Conservation (phyloP, 2,113 vertebrate genomes). For the Menidia beryllina region DNA sequence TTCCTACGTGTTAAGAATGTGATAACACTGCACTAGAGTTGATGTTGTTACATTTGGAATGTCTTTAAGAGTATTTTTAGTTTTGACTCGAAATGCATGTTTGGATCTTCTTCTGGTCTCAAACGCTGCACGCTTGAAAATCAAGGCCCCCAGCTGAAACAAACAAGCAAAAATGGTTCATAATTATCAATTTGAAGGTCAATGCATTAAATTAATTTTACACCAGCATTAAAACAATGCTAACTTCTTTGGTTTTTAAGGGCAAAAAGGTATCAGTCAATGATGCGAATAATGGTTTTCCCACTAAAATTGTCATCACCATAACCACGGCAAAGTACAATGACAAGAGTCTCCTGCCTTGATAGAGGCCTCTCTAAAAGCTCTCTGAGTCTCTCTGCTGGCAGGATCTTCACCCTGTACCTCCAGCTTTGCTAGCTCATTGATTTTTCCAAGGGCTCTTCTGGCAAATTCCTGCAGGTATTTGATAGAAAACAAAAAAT, state of each 20-base stretch:
- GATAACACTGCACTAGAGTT: background rate
- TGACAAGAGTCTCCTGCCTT: conserved; percentile 79
- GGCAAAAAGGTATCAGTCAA: too few relatives aligned
- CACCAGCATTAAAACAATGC: background rate
- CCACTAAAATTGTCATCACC: background rate
- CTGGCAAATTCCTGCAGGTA: conserved; percentile 89
- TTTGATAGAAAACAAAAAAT: conserved; percentile 8
- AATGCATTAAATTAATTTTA: background rate
- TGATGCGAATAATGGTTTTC: background rate
- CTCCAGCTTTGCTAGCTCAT: conserved; percentile 86
- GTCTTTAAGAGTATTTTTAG: conserved; percentile 82
- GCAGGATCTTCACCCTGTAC: conserved; percentile 69
- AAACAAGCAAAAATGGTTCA: background rate
- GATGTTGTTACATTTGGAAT: conserved; percentile 77
- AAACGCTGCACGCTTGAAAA: conserved; percentile 91
- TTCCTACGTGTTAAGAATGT: background rate
- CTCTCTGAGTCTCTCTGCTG: conserved; percentile 76
- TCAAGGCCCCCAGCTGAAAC: conserved; percentile 89
- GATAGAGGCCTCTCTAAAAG: conserved; percentile 88
- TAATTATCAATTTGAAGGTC: background rate
- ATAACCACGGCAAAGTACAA: background rate
- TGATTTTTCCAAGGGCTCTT: conserved; percentile 89
- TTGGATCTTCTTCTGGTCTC: conserved; percentile 86
- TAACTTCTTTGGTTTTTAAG: background rate
- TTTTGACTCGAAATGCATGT: conserved; percentile 71